phyloP scores from a whole-genome alignment of 2,888 invertebrate genomes.

The Orgyia antiqua region DNA sequence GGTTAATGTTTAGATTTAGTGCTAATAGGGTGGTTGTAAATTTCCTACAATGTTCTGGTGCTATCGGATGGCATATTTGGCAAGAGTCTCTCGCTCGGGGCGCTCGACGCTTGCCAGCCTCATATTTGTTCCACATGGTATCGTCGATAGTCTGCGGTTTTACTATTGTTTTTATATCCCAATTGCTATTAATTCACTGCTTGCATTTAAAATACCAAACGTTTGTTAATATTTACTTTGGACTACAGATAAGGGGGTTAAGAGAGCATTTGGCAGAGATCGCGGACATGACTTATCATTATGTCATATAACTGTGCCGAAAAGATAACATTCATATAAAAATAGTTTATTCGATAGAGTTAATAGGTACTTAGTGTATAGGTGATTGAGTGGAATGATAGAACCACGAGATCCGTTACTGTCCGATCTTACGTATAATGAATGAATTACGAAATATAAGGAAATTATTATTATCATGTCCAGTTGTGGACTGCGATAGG shows the following conservation, averaged over 20 bases:
- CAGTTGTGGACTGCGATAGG: too few species aligned
- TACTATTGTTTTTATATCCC: slow-evolving; percentile 58
- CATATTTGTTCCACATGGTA: slow-evolving; percentile 57
- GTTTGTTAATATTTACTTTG: slow-evolving; percentile 12
- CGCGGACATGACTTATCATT: slow-evolving; percentile 16
- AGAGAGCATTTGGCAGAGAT: slow-evolving; percentile 24
- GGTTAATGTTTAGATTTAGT: slow-evolving; percentile 78
- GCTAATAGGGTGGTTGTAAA: slow-evolving; percentile 76
- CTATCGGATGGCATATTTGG: slow-evolving; percentile 76
- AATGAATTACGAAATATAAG: too few species aligned
- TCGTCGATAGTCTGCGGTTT: slow-evolving; percentile 48
- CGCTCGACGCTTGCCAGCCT: slow-evolving; percentile 52
- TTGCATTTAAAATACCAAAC: slow-evolving; percentile 14
- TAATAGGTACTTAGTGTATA: too few species aligned
- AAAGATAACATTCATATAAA: too few species aligned
- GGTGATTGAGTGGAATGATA: too few species aligned
- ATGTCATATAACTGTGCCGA: slow-evolving; percentile 15
- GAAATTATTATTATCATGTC: too few species aligned
- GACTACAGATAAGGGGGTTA: slow-evolving; percentile 32
- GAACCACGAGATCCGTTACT: too few species aligned
- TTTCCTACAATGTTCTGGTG: slow-evolving; percentile 70
- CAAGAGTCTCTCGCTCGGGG: slow-evolving; percentile 55
- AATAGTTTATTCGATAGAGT: too few species aligned
- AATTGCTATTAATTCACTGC: slow-evolving; percentile 19
- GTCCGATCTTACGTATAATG: too few species aligned